Conservation (phyloP, 2,113 vertebrate genomes). For the Aplodontia rufa region DNA sequence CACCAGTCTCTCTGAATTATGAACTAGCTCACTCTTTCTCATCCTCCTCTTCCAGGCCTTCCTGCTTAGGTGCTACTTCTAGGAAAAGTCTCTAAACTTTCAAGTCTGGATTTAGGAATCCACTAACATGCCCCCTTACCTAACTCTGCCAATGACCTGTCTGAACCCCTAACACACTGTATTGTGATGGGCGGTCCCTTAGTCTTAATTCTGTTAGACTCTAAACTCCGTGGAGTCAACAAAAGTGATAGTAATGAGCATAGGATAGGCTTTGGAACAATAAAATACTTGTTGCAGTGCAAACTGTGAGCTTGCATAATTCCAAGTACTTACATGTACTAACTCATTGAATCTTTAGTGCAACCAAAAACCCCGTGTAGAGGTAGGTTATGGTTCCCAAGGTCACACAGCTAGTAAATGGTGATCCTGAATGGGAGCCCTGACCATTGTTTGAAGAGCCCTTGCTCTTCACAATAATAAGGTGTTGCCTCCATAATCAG, state of each 20-base stretch:
- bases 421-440: neutral
- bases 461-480: neutral
- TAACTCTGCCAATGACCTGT: too few relatives aligned
- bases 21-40: too few relatives aligned
- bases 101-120: too few relatives aligned
- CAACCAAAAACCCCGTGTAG: too few relatives aligned
- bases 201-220: neutral
- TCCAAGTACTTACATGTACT: too few relatives aligned
- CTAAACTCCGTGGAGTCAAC: neutral
- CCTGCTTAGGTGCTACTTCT: too few relatives aligned
- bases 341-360: too few relatives aligned
- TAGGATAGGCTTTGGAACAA: neutral
- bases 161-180: neutral
- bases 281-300: neutral
- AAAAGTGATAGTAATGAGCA: neutral
- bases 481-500: neutral
- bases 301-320: neutral
- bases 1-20: too few relatives aligned
- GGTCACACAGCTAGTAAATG: neutral
- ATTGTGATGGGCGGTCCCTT: fast-evolving
- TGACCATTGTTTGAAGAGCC: neutral
- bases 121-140: too few relatives aligned
- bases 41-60: too few relatives aligned
- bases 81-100: too few relatives aligned
- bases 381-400: neutral